These are phyloP conservation scores for Sus scrofa DNA, from an alignment of 2,113 vertebrate genomes.

Conservation along the genomic window DNA sequence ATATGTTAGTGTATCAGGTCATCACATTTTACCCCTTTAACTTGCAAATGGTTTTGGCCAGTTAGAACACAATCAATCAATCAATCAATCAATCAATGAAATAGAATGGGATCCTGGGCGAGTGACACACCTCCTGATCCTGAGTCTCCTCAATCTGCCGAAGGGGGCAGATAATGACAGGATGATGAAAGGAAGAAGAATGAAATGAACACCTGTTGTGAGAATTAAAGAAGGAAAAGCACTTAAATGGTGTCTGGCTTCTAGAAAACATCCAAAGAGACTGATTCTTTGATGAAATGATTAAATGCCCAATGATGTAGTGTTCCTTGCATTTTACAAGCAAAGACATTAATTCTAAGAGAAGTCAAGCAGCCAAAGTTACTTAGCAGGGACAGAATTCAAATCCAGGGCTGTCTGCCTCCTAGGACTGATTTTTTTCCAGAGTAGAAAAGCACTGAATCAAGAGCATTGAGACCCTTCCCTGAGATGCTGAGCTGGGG, in stretches of 20 bases:
- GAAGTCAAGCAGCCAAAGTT: background rate
- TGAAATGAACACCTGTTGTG: no score
- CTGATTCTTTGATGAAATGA: background rate
- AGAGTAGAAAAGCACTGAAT: background rate
- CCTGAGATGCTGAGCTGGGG: background rate
- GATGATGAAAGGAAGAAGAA: no score
- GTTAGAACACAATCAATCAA: background rate
- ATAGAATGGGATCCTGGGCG: background rate
- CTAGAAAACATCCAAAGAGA: background rate
- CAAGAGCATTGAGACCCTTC: background rate
- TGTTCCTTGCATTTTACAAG: background rate
- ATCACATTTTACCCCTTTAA: background rate
- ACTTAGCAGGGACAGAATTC: background rate
- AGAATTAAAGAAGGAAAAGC: background rate
- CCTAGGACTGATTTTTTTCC: background rate
- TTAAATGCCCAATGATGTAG: background rate
- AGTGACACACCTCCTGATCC: background rate
- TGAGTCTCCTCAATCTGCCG: background rate
- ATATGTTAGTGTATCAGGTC: background rate
- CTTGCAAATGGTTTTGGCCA: background rate
- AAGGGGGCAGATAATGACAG: background rate
- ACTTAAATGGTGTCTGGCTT: background rate
- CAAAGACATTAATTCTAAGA: background rate
- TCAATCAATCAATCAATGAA: background rate
- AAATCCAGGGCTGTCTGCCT: background rate